Evolutionary conservation across 2,113 vertebrate species (phyloP).

Genomic region (Mirza zaza): DNA sequence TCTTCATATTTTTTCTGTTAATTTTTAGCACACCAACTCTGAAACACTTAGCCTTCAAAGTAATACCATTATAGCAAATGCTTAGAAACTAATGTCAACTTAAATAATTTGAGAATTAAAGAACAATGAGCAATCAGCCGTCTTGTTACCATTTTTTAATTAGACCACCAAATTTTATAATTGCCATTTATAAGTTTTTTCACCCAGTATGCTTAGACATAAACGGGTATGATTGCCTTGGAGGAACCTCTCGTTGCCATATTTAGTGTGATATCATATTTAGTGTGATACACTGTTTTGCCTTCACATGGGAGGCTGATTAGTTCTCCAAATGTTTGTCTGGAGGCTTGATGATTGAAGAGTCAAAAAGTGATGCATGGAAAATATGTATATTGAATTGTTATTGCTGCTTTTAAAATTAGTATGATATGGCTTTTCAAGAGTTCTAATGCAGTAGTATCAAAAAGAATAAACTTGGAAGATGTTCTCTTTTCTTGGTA

Average conservation of each 20-base stretch:
- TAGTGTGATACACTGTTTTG: neutral
- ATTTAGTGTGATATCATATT: neutral
- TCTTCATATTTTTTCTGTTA: conserved; percentile 8
- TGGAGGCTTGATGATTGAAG: neutral
- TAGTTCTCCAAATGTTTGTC: neutral
- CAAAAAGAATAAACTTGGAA: conserved; percentile 17
- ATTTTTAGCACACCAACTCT: neutral
- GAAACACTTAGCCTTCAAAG: neutral
- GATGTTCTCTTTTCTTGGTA: neutral
- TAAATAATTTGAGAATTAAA: conserved; percentile 37
- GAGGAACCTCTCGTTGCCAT: neutral
- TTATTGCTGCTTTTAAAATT: neutral
- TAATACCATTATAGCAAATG: conserved; percentile 34
- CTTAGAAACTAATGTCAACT: conserved; percentile 2
- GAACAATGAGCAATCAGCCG: conserved; percentile 22
- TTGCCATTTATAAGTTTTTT: conserved; percentile 53
- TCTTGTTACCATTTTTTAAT: conserved; percentile 67
- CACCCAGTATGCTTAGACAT: conserved; percentile 24
- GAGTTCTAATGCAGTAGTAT: neutral
- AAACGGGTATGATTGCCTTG: conserved; percentile 30
- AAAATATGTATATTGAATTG: neutral
- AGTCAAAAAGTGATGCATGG: neutral
- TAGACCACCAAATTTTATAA: neutral
- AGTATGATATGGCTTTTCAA: neutral
- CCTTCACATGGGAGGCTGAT: neutral